A percentile compares a stretch with the other conserved stretches of the same genome.
These are phyloP conservation scores for Sminthurides aquaticus DNA, from an alignment of 2,888 invertebrate genomes.

Conservation along the genomic window DNA sequence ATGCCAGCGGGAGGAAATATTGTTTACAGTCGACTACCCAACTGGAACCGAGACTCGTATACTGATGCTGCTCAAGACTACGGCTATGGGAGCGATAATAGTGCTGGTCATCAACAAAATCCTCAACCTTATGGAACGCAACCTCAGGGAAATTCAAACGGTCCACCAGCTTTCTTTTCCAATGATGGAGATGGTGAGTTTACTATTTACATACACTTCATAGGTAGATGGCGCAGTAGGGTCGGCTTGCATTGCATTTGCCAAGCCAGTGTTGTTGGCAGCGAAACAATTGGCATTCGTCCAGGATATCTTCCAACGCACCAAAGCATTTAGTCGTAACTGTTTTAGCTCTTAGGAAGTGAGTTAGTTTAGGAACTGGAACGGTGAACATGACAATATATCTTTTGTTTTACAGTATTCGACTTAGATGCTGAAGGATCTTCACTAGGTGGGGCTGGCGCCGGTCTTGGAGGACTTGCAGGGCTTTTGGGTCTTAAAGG, in stretches of 20 bases:
- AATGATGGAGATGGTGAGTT: constrained; percentile 15
- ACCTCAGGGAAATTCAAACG: constrained; percentile 1
- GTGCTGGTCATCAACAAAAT: constrained; percentile 17
- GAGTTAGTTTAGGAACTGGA: neutral
- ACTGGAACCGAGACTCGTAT: constrained; percentile 39
- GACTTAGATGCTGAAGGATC: constrained; percentile 25
- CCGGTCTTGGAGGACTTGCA: constrained; percentile 27
- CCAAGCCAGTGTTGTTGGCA: too few relatives aligned
- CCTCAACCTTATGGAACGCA: constrained; percentile 13
- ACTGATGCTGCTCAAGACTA: constrained; percentile 37
- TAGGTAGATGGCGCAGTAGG: too few relatives aligned
- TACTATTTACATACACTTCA: too few relatives aligned
- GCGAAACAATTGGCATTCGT: too few relatives aligned
- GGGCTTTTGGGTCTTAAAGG: constrained; percentile 37
- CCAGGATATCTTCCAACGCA: too few relatives aligned
- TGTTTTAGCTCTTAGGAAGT: too few relatives aligned
- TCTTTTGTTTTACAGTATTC: neutral
- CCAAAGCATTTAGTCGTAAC: too few relatives aligned
- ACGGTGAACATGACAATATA: constrained; percentile 3
- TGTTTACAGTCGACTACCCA: constrained; percentile 12
- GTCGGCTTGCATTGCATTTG: too few relatives aligned
- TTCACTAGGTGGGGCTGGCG: constrained; percentile 24
- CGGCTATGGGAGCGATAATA: constrained; percentile 29
- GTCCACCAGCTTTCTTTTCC: constrained; percentile 14
- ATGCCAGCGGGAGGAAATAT: neutral